These are phyloP conservation scores for Myiotriccus ornatus DNA, from an alignment of 2,797 vertebrate genomes.

Conservation along the genomic window DNA sequence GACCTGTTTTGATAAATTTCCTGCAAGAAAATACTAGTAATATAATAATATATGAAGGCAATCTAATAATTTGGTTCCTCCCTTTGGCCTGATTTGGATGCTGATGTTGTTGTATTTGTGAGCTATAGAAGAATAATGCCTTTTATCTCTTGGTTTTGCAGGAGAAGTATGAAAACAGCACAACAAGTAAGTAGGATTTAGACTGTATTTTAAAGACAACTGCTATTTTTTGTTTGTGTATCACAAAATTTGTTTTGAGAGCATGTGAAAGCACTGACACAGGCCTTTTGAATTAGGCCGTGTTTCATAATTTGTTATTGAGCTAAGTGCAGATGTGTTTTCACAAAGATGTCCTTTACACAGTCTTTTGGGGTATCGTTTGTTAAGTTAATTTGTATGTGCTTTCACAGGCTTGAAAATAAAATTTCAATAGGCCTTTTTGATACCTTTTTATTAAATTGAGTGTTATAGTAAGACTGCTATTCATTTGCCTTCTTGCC, in stretches of 20 bases:
- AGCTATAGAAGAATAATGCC: slow-evolving; percentile 1
- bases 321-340: not conserved
- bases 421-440: not conserved
- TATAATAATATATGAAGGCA: not conserved
- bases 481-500: not conserved
- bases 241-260: not conserved
- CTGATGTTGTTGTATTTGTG: not conserved
- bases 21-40: not conserved
- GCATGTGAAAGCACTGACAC: not conserved
- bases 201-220: not conserved
- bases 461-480: not conserved
- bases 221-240: not conserved
- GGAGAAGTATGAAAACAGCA: slow-evolving; percentile 34
- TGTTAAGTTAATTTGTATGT: not conserved
- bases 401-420: not conserved
- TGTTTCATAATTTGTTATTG: not conserved
- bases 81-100: not conserved
- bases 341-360: not conserved
- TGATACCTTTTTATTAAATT: not conserved
- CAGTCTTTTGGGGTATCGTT: not conserved
- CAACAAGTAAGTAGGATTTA: slow-evolving; percentile 57
- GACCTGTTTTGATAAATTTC: not conserved
- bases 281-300: not conserved
- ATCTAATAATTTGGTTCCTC: not conserved
- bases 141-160: slow-evolving; percentile 52